Evolutionary conservation across 1,140 invertebrate genomes (phyloP).

Genomic region (Caenorhabditis remanei): DNA sequence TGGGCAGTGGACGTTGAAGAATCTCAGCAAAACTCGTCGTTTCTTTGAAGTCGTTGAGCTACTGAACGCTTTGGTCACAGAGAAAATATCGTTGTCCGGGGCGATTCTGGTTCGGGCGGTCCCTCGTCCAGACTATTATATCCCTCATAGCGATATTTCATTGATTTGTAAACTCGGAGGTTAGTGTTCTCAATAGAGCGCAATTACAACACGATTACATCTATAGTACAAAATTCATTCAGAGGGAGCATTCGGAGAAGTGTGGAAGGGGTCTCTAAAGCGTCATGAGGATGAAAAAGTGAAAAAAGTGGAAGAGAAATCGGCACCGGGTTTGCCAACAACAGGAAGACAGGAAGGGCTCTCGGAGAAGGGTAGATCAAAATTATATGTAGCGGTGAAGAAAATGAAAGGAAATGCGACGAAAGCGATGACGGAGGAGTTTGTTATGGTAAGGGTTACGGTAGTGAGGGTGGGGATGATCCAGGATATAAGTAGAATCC

Average conservation of each 20-base stretch:
- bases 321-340: too few species aligned
- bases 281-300: constrained; percentile 74
- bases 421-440: constrained; percentile 95
- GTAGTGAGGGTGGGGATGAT: too few species aligned
- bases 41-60: too few species aligned
- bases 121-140: constrained; percentile 66
- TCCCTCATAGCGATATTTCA: constrained; percentile 67
- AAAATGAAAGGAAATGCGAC: constrained; percentile 92
- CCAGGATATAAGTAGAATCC: too few species aligned
- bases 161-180: constrained; percentile 60
- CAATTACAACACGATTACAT: too few species aligned
- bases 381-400: constrained; percentile 90
- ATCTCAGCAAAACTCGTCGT: neutral
- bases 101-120: constrained; percentile 61
- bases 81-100: constrained; percentile 22
- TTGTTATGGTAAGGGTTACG: constrained; percentile 80
- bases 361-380: too few species aligned
- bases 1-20: neutral
- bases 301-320: constrained; percentile 82
- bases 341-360: too few species aligned
- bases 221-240: too few species aligned
- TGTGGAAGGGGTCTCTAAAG: constrained; percentile 90
- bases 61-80: too few species aligned
- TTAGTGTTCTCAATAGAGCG: too few species aligned
- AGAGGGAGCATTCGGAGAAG: constrained; percentile 89